phyloP scores from a whole-genome alignment of 2,888 invertebrate genomes.

The Mylabris sibirica region DNA sequence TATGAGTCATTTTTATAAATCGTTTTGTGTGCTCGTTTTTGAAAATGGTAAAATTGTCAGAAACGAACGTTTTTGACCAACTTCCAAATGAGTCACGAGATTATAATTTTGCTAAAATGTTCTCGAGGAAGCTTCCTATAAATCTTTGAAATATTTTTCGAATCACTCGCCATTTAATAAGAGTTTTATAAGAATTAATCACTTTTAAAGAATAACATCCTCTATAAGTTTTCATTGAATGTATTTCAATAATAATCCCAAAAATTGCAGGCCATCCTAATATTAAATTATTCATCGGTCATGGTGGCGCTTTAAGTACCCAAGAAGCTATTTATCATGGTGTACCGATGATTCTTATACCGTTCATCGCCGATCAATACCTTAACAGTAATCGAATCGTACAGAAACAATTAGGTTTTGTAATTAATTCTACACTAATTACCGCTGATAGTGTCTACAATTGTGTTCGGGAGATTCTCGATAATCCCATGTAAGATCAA shows the following conservation, averaged over 20 bases:
- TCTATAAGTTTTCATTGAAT: too few relatives aligned
- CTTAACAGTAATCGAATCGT: conserved; percentile 48
- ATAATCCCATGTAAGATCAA: conserved; percentile 44
- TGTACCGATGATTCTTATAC: conserved; percentile 42
- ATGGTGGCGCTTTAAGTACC: conserved; percentile 44
- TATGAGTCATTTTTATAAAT: too few relatives aligned
- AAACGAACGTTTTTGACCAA: too few relatives aligned
- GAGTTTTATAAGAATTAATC: too few relatives aligned
- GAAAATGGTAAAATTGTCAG: too few relatives aligned
- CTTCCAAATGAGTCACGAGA: too few relatives aligned
- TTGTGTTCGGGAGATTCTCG: conserved; percentile 39
- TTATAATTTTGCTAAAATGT: too few relatives aligned
- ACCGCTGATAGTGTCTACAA: conserved; percentile 38
- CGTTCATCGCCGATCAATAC: conserved; percentile 44
- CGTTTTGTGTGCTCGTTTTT: too few relatives aligned
- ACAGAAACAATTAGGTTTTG: conserved; percentile 42
- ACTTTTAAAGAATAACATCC: too few relatives aligned
- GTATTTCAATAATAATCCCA: neutral
- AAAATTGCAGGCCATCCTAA: neutral
- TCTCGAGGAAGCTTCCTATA: too few relatives aligned
- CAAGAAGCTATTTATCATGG: conserved; percentile 43
- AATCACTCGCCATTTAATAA: too few relatives aligned
- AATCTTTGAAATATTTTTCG: too few relatives aligned
- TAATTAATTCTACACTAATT: conserved; percentile 41
- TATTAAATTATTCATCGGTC: conserved; percentile 37